phyloP scores from a whole-genome alignment of 2,888 invertebrate genomes.

The Eupithecia inturbata region DNA sequence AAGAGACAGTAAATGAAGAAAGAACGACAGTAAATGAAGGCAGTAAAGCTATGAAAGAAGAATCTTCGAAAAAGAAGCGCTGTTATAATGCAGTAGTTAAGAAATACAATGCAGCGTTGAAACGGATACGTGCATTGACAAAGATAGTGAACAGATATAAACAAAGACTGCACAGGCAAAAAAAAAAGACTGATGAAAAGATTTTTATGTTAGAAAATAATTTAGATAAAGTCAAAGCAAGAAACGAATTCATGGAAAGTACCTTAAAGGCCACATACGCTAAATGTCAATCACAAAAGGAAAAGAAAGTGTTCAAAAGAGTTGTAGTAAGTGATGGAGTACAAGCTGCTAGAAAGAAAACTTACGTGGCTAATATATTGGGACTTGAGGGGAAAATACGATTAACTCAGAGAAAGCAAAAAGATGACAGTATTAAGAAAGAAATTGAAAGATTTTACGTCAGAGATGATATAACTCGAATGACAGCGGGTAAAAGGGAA shows the following conservation, averaged over 20 bases:
- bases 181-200: neutral
- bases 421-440: neutral
- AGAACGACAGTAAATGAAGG: neutral
- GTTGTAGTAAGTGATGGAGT: neutral
- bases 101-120: neutral
- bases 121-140: neutral
- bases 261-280: slow-evolving; percentile 1
- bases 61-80: neutral
- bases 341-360: slow-evolving; percentile 1
- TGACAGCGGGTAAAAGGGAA: neutral
- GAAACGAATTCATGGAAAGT: slow-evolving; percentile 1
- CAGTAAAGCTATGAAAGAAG: neutral
- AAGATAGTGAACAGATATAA: slow-evolving; percentile 4
- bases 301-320: neutral
- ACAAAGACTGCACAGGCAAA: slow-evolving; percentile 2
- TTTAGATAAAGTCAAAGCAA: no score
- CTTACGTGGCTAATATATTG: neutral
- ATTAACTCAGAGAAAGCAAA: slow-evolving; percentile 2
- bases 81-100: slow-evolving; percentile 4
- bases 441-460: neutral
- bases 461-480: neutral
- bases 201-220: neutral
- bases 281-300: neutral
- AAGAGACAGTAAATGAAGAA: no score
- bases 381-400: slow-evolving; percentile 2